These are phyloP conservation scores for Takifugu rubripes DNA, from an alignment of 2,797 vertebrate genomes.

Conservation along the genomic window DNA sequence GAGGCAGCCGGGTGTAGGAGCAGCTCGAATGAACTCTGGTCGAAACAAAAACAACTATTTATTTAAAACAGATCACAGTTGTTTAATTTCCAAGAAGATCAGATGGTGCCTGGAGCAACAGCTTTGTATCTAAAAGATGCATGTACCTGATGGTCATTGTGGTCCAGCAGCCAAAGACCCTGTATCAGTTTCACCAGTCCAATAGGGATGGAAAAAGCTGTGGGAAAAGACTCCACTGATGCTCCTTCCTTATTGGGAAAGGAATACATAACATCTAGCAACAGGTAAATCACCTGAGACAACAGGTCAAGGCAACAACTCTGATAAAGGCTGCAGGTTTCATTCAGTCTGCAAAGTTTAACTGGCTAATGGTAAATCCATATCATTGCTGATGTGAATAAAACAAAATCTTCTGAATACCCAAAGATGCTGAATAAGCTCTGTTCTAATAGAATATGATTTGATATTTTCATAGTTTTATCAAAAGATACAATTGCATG, in stretches of 20 bases:
- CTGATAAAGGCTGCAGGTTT: conserved; percentile 6
- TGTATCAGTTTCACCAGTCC: conserved; percentile 89
- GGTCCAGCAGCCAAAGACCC: conserved; percentile 95
- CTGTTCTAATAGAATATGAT: not conserved
- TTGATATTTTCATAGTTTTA: not conserved
- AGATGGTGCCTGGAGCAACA: not conserved
- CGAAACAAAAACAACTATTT: conserved; percentile 5
- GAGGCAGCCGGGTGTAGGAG: conserved; percentile 89
- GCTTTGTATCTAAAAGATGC: not conserved
- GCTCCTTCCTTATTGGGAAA: conserved; percentile 84
- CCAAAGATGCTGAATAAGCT: not conserved
- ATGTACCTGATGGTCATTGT: conserved; percentile 86
- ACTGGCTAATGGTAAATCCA: not conserved
- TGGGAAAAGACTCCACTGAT: conserved; percentile 87
- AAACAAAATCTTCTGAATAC: not conserved
- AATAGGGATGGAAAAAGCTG: conserved; percentile 87
- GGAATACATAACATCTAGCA: conserved; percentile 92
- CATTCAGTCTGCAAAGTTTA: not conserved
- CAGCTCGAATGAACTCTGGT: conserved; percentile 87
- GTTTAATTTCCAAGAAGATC: not conserved
- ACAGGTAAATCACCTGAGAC: conserved; percentile 86
- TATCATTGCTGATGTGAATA: not conserved
- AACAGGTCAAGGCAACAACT: conserved; percentile 57
- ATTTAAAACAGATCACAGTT: not conserved
- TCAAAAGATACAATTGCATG: conserved; percentile 94